Evolutionary conservation across 2,888 invertebrate genomes (phyloP).

Genomic region (Oxytorus armatus): DNA sequence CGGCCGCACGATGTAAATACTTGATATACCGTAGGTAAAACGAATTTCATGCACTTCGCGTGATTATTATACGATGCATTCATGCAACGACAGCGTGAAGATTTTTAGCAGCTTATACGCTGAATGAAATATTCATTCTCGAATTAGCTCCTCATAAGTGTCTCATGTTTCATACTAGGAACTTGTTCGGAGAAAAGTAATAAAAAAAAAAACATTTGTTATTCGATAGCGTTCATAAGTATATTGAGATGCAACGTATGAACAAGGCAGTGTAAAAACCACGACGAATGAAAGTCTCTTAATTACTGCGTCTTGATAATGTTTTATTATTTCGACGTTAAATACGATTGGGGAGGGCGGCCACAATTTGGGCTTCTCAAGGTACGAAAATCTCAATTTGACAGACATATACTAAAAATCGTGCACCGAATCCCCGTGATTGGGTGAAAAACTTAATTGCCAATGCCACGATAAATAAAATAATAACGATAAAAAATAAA

Average conservation of each 20-base stretch:
- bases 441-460: no score
- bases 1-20: conserved; percentile 63
- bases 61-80: conserved; percentile 25
- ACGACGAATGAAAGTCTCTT: background rate
- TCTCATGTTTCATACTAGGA: conserved; percentile 56
- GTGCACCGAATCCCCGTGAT: no score
- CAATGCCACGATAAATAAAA: no score
- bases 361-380: background rate
- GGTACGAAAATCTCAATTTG: background rate
- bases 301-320: background rate
- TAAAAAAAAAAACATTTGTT: conserved; percentile 46
- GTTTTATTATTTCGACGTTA: background rate
- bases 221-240: conserved; percentile 54
- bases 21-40: conserved; percentile 50
- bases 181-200: conserved; percentile 43
- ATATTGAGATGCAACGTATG: conserved; percentile 22
- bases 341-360: background rate
- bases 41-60: conserved; percentile 53
- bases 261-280: background rate
- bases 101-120: conserved; percentile 32
- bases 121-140: conserved; percentile 59
- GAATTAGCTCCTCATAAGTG: conserved; percentile 51
- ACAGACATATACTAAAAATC: no score
- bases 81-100: conserved; percentile 1
- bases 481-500: background rate